Evolutionary conservation across 2,113 vertebrate species (phyloP), one percentile per base, ranked within the genome.

Genomic region (Peromyscus leucopus): DNA sequence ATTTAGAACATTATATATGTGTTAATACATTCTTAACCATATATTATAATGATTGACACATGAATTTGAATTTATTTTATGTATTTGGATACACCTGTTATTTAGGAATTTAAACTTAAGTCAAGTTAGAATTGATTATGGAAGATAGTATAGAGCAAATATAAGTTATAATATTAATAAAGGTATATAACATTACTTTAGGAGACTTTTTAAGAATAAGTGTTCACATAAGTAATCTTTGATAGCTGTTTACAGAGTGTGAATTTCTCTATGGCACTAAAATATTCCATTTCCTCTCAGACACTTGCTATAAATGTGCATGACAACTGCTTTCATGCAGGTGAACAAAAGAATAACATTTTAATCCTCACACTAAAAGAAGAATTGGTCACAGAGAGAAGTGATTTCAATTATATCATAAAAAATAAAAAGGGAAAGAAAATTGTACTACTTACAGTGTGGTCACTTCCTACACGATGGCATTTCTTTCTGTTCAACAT

Each of bases 401-500:
- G 82, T 86, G 46, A 89, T 36, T 95, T 96, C 86, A 91, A 95
- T 95, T 96, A 93, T 83, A 96, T 96, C 88, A 76, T 89, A 59
- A 85, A 96, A 93, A 51, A 88, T 86, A 89, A 91, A 96, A 97
- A 67, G 2, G 80, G 95, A 31, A 96, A 94, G n/a, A 61, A 48
- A 97, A 91, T 84, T 79, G n/a, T 86, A 78, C 9, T 89, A 78
- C 85, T 93, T 96, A 93, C 5, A 91, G 21, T 75, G n/a, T 91
- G 76, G 93, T 82, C 89, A 57, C 84, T 94, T 95, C 33, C 33
- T 92, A 71, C 76, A 93, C 0, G 78, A 48, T 96, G 72, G 16
- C 93, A 96, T 91, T 96, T 95, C 89, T 94, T 87, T 97, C 92
- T n/a, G 69, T 92, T 87, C 78, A 96, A 83, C 65, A 89, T 71